Percentiles rank a stretch among this genome's conserved stretches.
Evolutionary conservation across 2,888 invertebrate species (phyloP).

Genomic region (Microchrysa polita): DNA sequence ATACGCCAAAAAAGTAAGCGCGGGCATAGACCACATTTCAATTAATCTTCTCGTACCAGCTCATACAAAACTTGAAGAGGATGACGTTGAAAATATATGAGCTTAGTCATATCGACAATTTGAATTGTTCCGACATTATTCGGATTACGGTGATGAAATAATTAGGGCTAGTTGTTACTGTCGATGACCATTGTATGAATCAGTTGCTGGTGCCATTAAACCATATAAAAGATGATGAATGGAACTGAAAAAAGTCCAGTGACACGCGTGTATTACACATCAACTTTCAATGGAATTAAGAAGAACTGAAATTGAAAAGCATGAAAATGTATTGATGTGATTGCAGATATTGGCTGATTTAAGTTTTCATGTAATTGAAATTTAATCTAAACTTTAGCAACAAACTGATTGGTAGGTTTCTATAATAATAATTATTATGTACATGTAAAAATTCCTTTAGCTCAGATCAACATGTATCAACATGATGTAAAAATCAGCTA

Average conservation of each 20-base stretch:
- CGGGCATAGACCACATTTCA: constrained; percentile 32
- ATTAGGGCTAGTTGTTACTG: constrained; percentile 42
- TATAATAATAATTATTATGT: too few species aligned
- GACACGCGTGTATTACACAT: constrained; percentile 43
- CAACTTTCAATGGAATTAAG: constrained; percentile 28
- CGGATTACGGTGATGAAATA: constrained; percentile 39
- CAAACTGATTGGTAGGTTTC: too few species aligned
- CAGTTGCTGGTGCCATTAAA: constrained; percentile 23
- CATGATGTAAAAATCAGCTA: too few species aligned
- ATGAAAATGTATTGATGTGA: too few species aligned
- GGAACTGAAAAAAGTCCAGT: constrained; percentile 28
- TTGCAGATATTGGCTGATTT: too few species aligned
- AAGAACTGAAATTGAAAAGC: too few species aligned
- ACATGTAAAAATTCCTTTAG: too few species aligned
- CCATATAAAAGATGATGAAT: constrained; percentile 29
- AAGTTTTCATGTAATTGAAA: too few species aligned
- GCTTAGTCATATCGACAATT: constrained; percentile 39
- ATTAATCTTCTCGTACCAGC: constrained; percentile 43
- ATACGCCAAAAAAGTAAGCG: too few species aligned
- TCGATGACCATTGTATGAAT: constrained; percentile 28
- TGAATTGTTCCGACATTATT: constrained; percentile 33
- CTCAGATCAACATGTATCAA: too few species aligned
- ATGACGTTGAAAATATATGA: constrained; percentile 19
- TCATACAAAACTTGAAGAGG: constrained; percentile 23
- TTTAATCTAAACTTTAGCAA: too few species aligned